phyloP scores from a whole-genome alignment of 2,113 vertebrate species.

The Pachypanchax playfairii region DNA sequence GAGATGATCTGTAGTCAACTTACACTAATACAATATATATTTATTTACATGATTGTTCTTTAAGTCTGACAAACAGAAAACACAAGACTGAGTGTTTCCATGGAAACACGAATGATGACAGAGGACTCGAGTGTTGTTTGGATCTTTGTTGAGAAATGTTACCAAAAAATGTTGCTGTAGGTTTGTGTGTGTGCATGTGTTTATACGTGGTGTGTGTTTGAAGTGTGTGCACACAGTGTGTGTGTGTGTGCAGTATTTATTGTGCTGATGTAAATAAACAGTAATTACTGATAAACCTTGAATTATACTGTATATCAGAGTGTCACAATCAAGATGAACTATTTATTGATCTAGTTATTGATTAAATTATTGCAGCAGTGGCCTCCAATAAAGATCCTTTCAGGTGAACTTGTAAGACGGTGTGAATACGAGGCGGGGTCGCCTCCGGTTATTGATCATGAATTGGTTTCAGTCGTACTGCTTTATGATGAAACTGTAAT shows the following conservation, averaged over 20 bases:
- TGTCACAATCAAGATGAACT: slow-evolving; percentile 51
- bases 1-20: too few species aligned
- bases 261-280: slow-evolving; percentile 68
- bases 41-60: too few species aligned
- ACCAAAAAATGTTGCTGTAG: slow-evolving; percentile 14
- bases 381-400: slow-evolving; percentile 11
- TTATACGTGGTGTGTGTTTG: slow-evolving; percentile 15
- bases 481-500: slow-evolving; percentile 28
- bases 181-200: slow-evolving; percentile 29
- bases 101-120: slow-evolving; percentile 19
- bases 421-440: background rate
- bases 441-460: background rate
- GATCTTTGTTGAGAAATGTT: slow-evolving; percentile 15
- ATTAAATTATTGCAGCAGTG: slow-evolving; percentile 38
- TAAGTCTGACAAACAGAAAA: slow-evolving; percentile 9
- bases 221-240: slow-evolving; percentile 18
- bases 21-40: too few species aligned
- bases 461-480: background rate
- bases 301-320: slow-evolving; percentile 65
- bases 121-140: slow-evolving; percentile 11
- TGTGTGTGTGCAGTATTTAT: slow-evolving; percentile 32
- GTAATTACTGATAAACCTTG: slow-evolving; percentile 59
- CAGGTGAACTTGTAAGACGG: slow-evolving; percentile 18
- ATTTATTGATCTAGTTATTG: slow-evolving; percentile 67
- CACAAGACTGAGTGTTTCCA: background rate